Evolutionary conservation across 2,113 vertebrate species (phyloP), one percentile per base, ranked within the genome.

Genomic region (Heterochromis multidens): DNA sequence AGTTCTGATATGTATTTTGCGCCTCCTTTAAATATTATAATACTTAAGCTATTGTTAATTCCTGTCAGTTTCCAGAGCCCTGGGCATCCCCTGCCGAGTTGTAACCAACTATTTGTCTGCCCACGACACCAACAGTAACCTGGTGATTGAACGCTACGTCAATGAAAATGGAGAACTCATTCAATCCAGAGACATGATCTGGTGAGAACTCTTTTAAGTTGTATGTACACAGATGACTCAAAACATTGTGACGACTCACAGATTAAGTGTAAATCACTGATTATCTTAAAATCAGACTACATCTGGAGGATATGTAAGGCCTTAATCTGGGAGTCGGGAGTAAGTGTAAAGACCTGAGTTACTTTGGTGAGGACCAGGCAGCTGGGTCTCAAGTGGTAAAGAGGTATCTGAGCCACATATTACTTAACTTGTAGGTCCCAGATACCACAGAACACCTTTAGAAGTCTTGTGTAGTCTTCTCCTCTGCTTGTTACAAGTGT

Each of bases 81-180:
- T 98, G 19, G 98, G 98, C 1, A 90, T 98, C 60, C 97, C 98
- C 46, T 96, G 95, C 85, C 94, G 98, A 1, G 97, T 98, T 1
- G 91, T 98, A 72, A 99, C 98, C 89, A 99, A 99, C 95, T 99
- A 95, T 88, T 49, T 93, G 83, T 99, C 98, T 0, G 98, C 98
- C 89, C 98, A 99, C 0, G 98, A 99, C 94, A 96, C 94, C 77
- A 99, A 99, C 21, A 95, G 95, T 85, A 98, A 99, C 95, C 94
- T 99, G 92, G 77, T 96, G 91, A 98, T 99, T 0, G 97, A 99
- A 81, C 96, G 91, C 56, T 97, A 95, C 61, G 5, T 96, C 9
- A 93, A 95, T 0, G 96, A 98, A 87, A 94, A 62, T 0, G 97
- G 97, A 29, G 72, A 95, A 2, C 56, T 81, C 23, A 40, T 95